Conservation (phyloP, 1,140 invertebrate genomes). For the Nasonia giraulti region DNA sequence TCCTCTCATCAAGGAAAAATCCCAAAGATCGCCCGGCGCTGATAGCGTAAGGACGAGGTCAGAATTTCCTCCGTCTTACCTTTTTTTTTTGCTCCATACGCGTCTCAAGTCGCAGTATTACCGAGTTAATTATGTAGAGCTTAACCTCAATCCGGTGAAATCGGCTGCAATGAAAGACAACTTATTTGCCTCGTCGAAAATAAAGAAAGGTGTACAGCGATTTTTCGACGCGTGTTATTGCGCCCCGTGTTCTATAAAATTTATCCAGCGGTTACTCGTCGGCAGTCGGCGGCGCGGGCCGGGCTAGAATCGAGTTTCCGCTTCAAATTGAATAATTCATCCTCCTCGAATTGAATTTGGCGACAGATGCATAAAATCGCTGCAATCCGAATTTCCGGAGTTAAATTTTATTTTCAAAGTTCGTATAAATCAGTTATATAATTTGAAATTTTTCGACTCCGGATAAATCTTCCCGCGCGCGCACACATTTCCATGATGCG, state of each 20-base stretch:
- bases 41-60: not conserved
- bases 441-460: not conserved
- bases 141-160: not conserved
- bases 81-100: too few species aligned
- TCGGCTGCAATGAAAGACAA: not conserved
- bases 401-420: not conserved
- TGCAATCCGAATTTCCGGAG: not conserved
- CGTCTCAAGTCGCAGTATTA: not conserved
- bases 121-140: not conserved
- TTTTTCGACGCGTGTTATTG: not conserved
- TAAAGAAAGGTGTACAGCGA: not conserved
- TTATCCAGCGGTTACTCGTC: not conserved
- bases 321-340: slow-evolving; percentile 7
- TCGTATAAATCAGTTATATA: not conserved
- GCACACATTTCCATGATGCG: not conserved
- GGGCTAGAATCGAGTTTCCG: not conserved
- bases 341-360: slow-evolving; percentile 5
- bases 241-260: not conserved
- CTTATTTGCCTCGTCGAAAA: not conserved
- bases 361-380: slow-evolving; percentile 9
- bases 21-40: not conserved
- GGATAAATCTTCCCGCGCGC: not conserved
- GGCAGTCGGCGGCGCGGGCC: not conserved
- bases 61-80: not conserved
- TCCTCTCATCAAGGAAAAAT: slow-evolving; percentile 7